Conservation (phyloP, 2,113 vertebrate species). For the Andinoacara biseriatus region DNA sequence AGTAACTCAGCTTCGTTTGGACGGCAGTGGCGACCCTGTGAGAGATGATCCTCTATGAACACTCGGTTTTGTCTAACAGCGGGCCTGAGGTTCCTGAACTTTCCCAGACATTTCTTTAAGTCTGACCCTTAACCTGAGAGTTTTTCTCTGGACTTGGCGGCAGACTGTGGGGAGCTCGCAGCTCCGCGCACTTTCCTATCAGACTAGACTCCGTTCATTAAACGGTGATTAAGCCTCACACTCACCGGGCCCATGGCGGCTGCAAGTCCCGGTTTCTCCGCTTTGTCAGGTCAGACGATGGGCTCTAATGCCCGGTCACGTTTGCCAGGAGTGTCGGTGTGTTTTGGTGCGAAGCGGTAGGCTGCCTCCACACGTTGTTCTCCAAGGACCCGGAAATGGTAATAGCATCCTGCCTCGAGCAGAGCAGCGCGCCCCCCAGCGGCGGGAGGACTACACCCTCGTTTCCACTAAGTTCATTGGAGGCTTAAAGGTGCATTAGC, state of each 20-base stretch:
- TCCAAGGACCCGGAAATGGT: constrained; percentile 39
- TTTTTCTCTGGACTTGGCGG: neutral
- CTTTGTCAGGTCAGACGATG: neutral
- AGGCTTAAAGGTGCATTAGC: no score
- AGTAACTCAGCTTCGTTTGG: no score
- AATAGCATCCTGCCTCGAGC: rapidly evolving
- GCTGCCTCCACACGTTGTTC: constrained; percentile 40
- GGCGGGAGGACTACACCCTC: constrained; percentile 14
- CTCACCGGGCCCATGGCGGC: constrained; percentile 54
- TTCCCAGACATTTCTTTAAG: neutral
- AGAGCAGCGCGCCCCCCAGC: constrained; percentile 4
- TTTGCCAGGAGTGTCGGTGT: neutral
- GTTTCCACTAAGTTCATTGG: no score
- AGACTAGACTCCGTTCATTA: neutral
- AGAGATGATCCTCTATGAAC: no score
- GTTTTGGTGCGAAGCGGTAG: neutral
- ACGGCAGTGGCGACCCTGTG: no score
- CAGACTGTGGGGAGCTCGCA: neutral
- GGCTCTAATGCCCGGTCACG: rapidly evolving
- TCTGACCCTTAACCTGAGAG: neutral
- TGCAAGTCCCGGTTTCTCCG: neutral
- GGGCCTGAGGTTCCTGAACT: no score
- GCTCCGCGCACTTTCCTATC: neutral
- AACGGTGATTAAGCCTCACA: neutral
- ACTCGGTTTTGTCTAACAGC: no score